Evolutionary conservation across 2,113 vertebrate species (phyloP).

Genomic region (Electrona antarctica): DNA sequence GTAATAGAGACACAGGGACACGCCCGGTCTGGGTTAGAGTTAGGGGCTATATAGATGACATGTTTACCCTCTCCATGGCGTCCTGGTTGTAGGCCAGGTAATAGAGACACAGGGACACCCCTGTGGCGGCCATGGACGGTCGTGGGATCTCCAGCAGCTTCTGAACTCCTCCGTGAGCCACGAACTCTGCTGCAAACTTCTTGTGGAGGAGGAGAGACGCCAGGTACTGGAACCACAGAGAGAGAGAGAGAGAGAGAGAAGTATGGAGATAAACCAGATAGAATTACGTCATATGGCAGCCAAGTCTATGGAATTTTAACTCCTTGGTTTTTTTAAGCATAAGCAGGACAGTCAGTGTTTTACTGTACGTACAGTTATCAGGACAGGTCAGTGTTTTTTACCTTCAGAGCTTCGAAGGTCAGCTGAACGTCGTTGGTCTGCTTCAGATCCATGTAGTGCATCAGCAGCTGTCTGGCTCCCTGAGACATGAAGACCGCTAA

Average conservation of each 20-base stretch:
- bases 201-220: conserved; percentile 98
- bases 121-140: conserved; percentile 98
- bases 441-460: conserved; percentile 98
- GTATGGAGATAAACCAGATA: no score
- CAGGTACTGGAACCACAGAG: conserved; percentile 82
- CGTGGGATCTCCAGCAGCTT: conserved; percentile 96
- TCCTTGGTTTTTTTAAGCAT: no score
- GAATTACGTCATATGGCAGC: no score
- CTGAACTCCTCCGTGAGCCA: conserved; percentile 96
- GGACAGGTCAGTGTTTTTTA: conserved; percentile 52
- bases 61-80: conserved; percentile 97
- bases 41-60: no score
- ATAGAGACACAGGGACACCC: conserved; percentile 97
- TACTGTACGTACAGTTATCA: no score
- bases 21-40: no score
- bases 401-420: conserved; percentile 98
- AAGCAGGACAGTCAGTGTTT: no score
- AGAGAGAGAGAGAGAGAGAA: not conserved
- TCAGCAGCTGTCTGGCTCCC: conserved; percentile 94
- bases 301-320: no score
- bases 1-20: no score
- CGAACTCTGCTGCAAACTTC: conserved; percentile 98
- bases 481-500: conserved; percentile 96
- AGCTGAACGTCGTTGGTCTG: conserved; percentile 96
- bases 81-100: conserved; percentile 99